Percentiles rank a stretch among this genome's conserved stretches.
Evolutionary conservation across 2,888 invertebrate genomes (phyloP).

Genomic region (Sesamia inferens): DNA sequence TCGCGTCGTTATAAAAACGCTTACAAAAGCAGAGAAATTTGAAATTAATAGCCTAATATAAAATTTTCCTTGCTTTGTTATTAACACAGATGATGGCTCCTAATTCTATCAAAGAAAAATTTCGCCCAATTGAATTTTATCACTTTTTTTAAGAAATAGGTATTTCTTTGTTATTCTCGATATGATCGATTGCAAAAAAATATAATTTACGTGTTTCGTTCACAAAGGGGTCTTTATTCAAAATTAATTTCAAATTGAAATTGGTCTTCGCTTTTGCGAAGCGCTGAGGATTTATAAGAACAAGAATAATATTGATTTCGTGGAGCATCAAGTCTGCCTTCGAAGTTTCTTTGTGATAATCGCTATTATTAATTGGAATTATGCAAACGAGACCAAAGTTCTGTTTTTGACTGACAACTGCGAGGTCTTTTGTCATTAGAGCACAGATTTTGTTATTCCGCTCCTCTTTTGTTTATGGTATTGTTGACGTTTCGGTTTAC

Average conservation of each 20-base stretch:
- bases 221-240: conserved; percentile 63
- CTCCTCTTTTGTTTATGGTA: conserved; percentile 25
- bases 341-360: conserved; percentile 75
- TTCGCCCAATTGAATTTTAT: background rate
- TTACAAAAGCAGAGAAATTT: background rate
- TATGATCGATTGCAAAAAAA: conserved; percentile 37
- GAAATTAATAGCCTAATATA: conserved; percentile 9
- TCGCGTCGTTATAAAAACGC: conserved; percentile 16
- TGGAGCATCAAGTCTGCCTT: conserved; percentile 61
- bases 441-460: conserved; percentile 40
- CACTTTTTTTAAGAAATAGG: background rate
- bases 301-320: conserved; percentile 77
- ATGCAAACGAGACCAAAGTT: conserved; percentile 77
- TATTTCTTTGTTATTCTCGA: conserved; percentile 17
- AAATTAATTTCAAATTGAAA: conserved; percentile 67
- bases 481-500: conserved; percentile 6
- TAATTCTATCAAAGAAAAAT: conserved; percentile 20
- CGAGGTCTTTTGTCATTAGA: conserved; percentile 48
- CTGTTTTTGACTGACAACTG: conserved; percentile 69
- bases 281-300: conserved; percentile 68
- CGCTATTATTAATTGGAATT: conserved; percentile 83
- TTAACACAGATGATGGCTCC: conserved; percentile 3
- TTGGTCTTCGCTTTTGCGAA: conserved; percentile 54
- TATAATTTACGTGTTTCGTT: conserved; percentile 58
- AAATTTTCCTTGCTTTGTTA: background rate